phyloP scores from a whole-genome alignment of 2,797 vertebrate species.

The Rhinoraja longicauda region DNA sequence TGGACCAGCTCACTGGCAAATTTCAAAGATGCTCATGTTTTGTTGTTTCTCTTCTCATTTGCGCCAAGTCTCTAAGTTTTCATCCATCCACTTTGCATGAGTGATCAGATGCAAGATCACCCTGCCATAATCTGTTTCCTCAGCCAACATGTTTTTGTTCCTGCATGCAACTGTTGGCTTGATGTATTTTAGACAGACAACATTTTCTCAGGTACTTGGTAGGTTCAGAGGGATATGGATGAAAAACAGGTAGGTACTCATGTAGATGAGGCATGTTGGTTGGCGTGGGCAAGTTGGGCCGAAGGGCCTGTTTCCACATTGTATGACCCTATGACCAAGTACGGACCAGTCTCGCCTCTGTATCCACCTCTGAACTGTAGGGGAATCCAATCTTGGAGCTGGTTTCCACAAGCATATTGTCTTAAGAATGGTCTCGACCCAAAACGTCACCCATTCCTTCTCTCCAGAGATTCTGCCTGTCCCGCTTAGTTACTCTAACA shows the following conservation, averaged over 20 bases:
- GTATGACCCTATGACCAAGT: background rate
- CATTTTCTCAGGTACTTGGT: no score
- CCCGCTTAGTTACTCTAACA: no score
- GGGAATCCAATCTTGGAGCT: background rate
- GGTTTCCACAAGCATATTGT: background rate
- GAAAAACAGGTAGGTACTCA: no score
- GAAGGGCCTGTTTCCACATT: no score
- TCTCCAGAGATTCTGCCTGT: no score
- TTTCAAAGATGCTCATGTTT: background rate
- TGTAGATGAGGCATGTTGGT: no score
- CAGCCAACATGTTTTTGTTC: background rate
- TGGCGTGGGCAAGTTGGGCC: no score
- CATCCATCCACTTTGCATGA: background rate
- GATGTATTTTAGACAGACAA: no score
- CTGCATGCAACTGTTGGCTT: background rate
- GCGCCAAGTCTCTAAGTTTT: background rate
- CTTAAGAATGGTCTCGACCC: no score
- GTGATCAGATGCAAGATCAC: background rate
- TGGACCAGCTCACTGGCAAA: background rate
- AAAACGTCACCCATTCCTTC: no score
- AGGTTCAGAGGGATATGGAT: no score
- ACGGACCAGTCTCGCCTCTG: background rate
- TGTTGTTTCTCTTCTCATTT: background rate
- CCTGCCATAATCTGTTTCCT: background rate
- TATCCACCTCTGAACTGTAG: background rate